Percentiles rank a stretch among this genome's conserved stretches.
Conservation (phyloP, 1,140 invertebrate species). For the Plectus sambesii region DNA sequence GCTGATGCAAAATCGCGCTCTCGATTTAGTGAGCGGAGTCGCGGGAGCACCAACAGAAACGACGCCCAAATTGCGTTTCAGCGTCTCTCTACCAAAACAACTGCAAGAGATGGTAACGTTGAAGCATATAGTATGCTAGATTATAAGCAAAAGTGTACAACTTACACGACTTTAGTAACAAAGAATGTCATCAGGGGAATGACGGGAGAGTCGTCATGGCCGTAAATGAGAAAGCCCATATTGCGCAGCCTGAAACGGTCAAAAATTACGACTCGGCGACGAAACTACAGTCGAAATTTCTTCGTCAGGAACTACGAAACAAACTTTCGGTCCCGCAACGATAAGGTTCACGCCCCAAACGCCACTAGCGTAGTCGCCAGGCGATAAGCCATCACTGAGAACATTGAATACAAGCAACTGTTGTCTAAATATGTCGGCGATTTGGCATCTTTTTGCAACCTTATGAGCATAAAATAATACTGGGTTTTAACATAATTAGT, state of each 20-base stretch:
- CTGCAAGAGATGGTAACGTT: slow-evolving; percentile 48
- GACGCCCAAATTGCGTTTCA: slow-evolving; percentile 67
- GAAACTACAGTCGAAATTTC: no score
- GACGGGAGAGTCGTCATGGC: slow-evolving; percentile 86
- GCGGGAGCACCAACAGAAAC: slow-evolving; percentile 95
- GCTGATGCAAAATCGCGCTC: slow-evolving; percentile 89
- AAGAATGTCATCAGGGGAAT: slow-evolving; percentile 84
- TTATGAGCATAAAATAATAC: no score
- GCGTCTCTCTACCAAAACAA: slow-evolving; percentile 69
- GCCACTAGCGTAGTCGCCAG: no score
- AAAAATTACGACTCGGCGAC: no score
- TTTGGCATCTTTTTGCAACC: no score
- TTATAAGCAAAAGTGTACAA: slow-evolving; percentile 25
- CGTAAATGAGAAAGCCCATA: slow-evolving; percentile 82
- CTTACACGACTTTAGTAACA: slow-evolving; percentile 78
- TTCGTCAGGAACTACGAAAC: no score
- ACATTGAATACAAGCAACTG: no score
- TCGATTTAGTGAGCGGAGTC: slow-evolving; percentile 74
- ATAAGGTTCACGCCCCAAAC: no score
- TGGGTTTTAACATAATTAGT: no score
- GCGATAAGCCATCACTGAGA: no score
- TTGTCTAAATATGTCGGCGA: no score
- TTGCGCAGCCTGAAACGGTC: slow-evolving; percentile 18
- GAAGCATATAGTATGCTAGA: slow-evolving; percentile 6
- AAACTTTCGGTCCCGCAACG: no score